phyloP scores from a whole-genome alignment of 2,797 vertebrate species.

The Cygnus olor region DNA sequence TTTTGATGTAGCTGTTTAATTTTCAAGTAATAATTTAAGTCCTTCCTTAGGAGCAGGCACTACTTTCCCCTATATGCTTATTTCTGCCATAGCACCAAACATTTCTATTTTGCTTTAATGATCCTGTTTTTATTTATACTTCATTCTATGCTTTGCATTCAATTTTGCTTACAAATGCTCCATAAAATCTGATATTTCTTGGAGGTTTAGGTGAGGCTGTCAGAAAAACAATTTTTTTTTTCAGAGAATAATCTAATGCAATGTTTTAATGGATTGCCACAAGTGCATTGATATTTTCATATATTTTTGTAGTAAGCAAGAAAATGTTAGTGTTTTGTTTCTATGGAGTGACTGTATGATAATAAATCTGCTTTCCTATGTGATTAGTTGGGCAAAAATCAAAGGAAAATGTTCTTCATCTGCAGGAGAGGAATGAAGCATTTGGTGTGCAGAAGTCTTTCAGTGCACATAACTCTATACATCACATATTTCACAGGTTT shows the following conservation, averaged over 20 bases:
- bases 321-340: background rate
- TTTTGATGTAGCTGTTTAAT: background rate
- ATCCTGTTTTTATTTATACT: background rate
- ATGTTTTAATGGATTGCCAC: background rate
- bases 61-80: slow-evolving; percentile 21
- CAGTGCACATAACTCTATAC: background rate
- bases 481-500: background rate
- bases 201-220: background rate
- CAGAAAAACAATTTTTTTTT: background rate
- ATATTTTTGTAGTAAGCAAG: background rate
- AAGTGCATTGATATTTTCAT: background rate
- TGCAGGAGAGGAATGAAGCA: background rate
- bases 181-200: background rate
- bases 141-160: background rate
- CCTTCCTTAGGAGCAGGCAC: background rate
- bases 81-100: background rate
- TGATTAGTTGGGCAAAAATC: background rate
- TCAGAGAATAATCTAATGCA: background rate
- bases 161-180: background rate
- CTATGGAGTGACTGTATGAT: background rate
- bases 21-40: slow-evolving; percentile 37
- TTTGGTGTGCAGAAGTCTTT: background rate
- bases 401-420: background rate
- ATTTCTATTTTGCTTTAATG: slow-evolving; percentile 9
- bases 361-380: background rate